Evolutionary conservation across 2,888 invertebrate species (phyloP).

Genomic region (Lucinisca nassula): DNA sequence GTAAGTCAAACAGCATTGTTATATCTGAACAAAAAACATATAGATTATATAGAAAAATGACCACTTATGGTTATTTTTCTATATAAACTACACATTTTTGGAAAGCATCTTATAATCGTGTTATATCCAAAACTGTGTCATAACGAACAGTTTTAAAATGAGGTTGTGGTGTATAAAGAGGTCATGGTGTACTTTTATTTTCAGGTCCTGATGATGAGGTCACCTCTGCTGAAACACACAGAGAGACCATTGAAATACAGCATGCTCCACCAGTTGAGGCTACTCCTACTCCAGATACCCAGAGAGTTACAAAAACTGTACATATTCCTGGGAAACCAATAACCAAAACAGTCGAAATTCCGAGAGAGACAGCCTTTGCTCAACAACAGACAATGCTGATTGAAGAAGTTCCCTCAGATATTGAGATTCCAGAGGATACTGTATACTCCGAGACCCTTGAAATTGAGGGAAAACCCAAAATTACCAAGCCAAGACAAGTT

Average conservation of each 20-base stretch:
- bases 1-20: no score
- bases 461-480: constrained; percentile 45
- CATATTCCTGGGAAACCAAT: constrained; percentile 53
- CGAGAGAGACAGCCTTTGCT: constrained; percentile 69
- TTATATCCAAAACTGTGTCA: no score
- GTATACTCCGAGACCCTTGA: constrained; percentile 57
- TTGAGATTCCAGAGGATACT: constrained; percentile 42
- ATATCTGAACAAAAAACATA: no score
- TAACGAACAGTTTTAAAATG: no score
- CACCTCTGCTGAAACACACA: constrained; percentile 79
- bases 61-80: no score
- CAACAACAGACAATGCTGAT: constrained; percentile 30
- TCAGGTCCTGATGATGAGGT: constrained; percentile 79
- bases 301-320: constrained; percentile 66
- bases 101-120: no score
- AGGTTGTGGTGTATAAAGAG: no score
- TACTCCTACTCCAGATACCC: constrained; percentile 62
- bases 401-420: constrained; percentile 14
- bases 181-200: no score
- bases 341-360: constrained; percentile 69
- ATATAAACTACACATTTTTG: no score
- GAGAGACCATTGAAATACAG: constrained; percentile 83
- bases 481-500: constrained; percentile 64
- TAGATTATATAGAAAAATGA: no score
- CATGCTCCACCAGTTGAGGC: constrained; percentile 61